Percentiles rank a stretch among this genome's conserved stretches.
Conservation (phyloP, 2,113 vertebrate species). For the Uria aalge region DNA sequence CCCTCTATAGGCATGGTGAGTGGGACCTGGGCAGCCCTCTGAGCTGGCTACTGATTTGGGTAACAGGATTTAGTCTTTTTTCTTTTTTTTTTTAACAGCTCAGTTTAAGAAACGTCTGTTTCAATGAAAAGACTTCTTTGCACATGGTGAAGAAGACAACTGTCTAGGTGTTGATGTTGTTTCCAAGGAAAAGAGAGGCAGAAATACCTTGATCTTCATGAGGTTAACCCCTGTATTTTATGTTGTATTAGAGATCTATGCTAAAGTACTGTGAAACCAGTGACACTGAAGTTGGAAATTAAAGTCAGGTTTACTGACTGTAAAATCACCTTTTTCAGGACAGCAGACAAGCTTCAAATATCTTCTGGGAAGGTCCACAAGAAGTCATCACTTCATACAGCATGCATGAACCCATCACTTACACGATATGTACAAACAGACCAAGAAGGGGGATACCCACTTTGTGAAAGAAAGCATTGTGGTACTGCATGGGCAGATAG, state of each 20-base stretch:
- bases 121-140: background rate
- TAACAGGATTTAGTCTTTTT: background rate
- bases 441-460: background rate
- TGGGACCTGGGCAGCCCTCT: background rate
- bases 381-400: background rate
- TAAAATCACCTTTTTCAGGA: background rate
- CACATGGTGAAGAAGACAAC: rapidly evolving
- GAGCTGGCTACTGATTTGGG: background rate
- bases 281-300: background rate
- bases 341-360: background rate
- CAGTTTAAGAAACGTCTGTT: background rate
- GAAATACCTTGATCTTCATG: background rate
- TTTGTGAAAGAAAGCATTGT: background rate
- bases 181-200: background rate
- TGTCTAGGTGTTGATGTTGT: background rate
- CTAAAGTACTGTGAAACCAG: background rate
- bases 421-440: rapidly evolving
- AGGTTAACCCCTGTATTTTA: background rate
- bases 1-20: rapidly evolving
- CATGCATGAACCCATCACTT: background rate
- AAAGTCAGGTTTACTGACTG: background rate
- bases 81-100: background rate
- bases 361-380: background rate
- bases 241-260: background rate
- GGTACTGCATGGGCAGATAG: background rate